Conservation (phyloP, 2,888 invertebrate species). For the Myathropa florea region DNA sequence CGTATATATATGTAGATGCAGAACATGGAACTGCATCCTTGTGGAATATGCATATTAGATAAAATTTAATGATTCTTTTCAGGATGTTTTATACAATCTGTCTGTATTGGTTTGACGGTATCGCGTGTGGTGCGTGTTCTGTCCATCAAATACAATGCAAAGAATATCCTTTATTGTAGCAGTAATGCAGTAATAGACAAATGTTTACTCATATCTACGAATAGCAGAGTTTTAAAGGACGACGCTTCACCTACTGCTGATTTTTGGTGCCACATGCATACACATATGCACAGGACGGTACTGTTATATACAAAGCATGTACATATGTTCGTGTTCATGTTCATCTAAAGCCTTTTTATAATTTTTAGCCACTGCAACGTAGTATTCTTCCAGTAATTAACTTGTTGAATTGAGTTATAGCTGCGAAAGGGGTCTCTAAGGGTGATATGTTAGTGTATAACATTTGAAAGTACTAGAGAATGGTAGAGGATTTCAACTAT, state of each 20-base stretch:
- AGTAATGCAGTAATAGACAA: neutral
- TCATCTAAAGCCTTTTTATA: too few species aligned
- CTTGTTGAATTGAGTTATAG: constrained; percentile 58
- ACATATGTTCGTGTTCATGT: too few species aligned
- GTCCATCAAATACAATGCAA: neutral
- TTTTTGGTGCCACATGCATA: constrained; percentile 10
- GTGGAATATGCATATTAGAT: constrained; percentile 58
- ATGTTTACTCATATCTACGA: constrained; percentile 38
- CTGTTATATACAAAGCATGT: too few species aligned
- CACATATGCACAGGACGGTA: too few species aligned
- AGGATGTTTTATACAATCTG: constrained; percentile 34
- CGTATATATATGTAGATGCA: too few species aligned
- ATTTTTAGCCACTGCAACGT: neutral
- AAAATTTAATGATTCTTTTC: constrained; percentile 64
- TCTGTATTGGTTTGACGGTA: neutral
- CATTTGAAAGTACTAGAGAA: neutral
- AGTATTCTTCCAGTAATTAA: constrained; percentile 41
- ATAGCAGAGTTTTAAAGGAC: neutral
- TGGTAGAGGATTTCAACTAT: neutral
- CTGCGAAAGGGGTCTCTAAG: constrained; percentile 16
- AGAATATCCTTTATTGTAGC: constrained; percentile 21
- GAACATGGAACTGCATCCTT: constrained; percentile 49
- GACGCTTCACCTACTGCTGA: neutral
- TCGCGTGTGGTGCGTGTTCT: neutral
- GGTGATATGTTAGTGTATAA: neutral